These are phyloP conservation scores for Mayetiola destructor DNA, from an alignment of 2,888 invertebrate genomes.

Conservation along the genomic window DNA sequence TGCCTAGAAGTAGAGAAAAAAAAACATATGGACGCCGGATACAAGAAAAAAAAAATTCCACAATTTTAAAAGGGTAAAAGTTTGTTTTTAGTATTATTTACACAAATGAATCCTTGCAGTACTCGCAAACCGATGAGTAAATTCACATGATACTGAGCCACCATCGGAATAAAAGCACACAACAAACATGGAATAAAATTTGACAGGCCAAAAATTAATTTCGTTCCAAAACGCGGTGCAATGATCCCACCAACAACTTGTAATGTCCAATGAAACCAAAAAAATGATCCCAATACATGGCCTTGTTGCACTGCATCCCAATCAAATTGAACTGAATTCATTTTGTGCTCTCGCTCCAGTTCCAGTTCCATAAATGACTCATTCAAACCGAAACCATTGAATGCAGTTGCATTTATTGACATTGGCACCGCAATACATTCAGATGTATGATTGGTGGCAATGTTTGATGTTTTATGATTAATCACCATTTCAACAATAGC, in stretches of 20 bases:
- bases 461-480: background rate
- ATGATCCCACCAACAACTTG: slow-evolving; percentile 59
- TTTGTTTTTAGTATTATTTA: background rate
- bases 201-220: slow-evolving; percentile 51
- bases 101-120: slow-evolving; percentile 46
- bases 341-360: no score
- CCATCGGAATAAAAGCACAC: slow-evolving; percentile 50
- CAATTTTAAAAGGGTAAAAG: no score
- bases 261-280: slow-evolving; percentile 55
- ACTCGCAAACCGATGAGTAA: slow-evolving; percentile 45
- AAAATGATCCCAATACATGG: slow-evolving; percentile 50
- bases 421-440: background rate
- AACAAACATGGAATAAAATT: slow-evolving; percentile 48
- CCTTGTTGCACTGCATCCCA: slow-evolving; percentile 55
- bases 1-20: slow-evolving; percentile 34
- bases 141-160: slow-evolving; percentile 42
- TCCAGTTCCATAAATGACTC: background rate
- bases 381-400: no score
- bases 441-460: background rate
- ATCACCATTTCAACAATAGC: slow-evolving; percentile 54
- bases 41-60: no score
- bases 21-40: background rate
- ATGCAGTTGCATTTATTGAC: background rate
- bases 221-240: slow-evolving; percentile 54
- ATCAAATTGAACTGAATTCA: slow-evolving; percentile 29